A percentile compares a stretch with the other conserved stretches of the same genome.
These are phyloP conservation scores for Venustoraphidia nigricollis DNA, from an alignment of 2,888 invertebrate genomes.

Conservation along the genomic window DNA sequence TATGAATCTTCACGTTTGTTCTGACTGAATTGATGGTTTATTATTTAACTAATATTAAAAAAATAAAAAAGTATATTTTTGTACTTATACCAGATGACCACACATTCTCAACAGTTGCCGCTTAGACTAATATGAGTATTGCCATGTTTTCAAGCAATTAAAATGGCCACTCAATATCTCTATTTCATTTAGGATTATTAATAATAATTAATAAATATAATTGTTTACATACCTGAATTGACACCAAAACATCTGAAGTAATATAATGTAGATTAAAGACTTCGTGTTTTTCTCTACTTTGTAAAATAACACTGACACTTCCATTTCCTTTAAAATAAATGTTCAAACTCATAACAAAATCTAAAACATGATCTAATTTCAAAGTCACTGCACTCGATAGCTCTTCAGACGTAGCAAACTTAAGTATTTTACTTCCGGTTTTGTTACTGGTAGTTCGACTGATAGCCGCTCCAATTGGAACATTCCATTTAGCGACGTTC, in stretches of 20 bases:
- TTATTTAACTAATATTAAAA: too few species aligned
- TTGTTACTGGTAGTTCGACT: conserved; percentile 42
- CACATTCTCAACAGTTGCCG: too few species aligned
- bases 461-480: conserved; percentile 52
- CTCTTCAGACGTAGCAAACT: conserved; percentile 57
- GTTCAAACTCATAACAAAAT: conserved; percentile 64
- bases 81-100: too few species aligned
- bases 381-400: conserved; percentile 52
- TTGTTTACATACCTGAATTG: conserved; percentile 43
- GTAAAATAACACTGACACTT: conserved; percentile 62
- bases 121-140: too few species aligned
- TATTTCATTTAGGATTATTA: too few species aligned
- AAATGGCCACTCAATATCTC: too few species aligned
- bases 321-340: conserved; percentile 62
- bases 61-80: too few species aligned
- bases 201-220: background rate
- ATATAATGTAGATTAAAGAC: conserved; percentile 71
- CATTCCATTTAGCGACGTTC: conserved; percentile 51
- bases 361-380: conserved; percentile 49
- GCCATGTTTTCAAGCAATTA: too few species aligned
- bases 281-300: conserved; percentile 63
- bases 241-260: conserved; percentile 54
- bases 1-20: too few species aligned
- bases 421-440: conserved; percentile 44
- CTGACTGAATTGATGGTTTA: too few species aligned